phyloP scores from a whole-genome alignment of 2,888 invertebrate genomes.

The Synergus umbraculus region DNA sequence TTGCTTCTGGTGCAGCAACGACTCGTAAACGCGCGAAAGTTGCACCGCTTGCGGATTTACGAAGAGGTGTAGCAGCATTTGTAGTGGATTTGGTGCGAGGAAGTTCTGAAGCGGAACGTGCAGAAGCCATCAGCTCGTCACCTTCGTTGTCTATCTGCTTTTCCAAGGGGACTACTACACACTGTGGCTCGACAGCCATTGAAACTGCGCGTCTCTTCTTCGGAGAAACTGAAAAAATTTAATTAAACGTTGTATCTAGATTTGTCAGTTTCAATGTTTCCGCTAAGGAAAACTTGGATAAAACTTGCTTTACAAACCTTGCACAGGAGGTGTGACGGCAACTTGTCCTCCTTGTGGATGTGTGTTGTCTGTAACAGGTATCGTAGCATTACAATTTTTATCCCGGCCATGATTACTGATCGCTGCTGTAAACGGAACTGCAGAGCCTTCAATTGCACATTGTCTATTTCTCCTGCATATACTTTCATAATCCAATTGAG shows the following conservation, averaged over 20 bases:
- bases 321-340: conserved; percentile 64
- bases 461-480: conserved; percentile 82
- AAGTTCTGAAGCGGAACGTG: conserved; percentile 78
- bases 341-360: conserved; percentile 68
- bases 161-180: conserved; percentile 67
- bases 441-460: conserved; percentile 76
- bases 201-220: conserved; percentile 78
- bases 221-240: conserved; percentile 73
- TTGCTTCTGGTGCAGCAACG: conserved; percentile 77
- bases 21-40: conserved; percentile 87
- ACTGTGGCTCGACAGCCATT: conserved; percentile 76
- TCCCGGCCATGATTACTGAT: conserved; percentile 78
- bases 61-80: conserved; percentile 66
- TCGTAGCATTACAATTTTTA: conserved; percentile 85
- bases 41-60: conserved; percentile 79
- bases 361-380: conserved; percentile 75
- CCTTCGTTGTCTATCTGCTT: conserved; percentile 80
- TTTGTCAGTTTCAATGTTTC: neutral
- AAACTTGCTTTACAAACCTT: conserved; percentile 65
- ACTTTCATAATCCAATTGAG: conserved; percentile 80
- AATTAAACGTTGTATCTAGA: neutral
- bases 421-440: conserved; percentile 70
- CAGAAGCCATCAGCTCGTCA: conserved; percentile 80
- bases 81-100: conserved; percentile 67
- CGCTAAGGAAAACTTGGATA: neutral